phyloP scores from a whole-genome alignment of 1,140 invertebrate species.

The Leptonema lineaticorne region DNA sequence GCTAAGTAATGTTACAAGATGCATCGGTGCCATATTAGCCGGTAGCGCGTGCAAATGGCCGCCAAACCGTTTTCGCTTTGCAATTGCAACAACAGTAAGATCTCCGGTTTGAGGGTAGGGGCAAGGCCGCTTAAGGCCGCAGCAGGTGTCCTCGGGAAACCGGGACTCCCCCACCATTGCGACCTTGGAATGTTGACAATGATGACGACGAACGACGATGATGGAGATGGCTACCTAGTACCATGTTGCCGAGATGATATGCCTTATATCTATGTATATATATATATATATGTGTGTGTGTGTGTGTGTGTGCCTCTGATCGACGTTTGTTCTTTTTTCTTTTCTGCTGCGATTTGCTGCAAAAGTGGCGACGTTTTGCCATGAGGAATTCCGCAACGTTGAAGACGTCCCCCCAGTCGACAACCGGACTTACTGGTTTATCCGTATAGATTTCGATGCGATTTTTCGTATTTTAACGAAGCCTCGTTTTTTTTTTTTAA shows the following conservation, averaged over 20 bases:
- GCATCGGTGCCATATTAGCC: constrained; percentile 5
- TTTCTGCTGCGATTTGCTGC: no score
- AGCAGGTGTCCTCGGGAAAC: constrained; percentile 6
- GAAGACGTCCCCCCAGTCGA: not conserved
- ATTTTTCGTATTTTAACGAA: not conserved
- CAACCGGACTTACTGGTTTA: not conserved
- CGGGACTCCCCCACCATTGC: not conserved
- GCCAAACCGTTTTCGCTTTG: not conserved
- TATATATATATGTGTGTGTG: no score
- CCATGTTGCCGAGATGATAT: no score
- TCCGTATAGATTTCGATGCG: not conserved
- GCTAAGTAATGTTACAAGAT: no score
- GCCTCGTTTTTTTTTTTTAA: not conserved
- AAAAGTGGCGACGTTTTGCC: no score
- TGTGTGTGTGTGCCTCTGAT: no score
- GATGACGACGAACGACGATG: not conserved
- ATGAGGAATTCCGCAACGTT: not conserved
- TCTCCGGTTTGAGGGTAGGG: not conserved
- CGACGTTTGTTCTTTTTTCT: no score
- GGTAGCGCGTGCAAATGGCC: not conserved
- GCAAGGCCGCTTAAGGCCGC: constrained; percentile 27
- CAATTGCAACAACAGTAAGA: not conserved
- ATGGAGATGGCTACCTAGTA: no score
- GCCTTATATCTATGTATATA: no score
- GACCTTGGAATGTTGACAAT: not conserved